phyloP scores from a whole-genome alignment of 2,888 invertebrate genomes.

The Malthinus seriepunctatus region DNA sequence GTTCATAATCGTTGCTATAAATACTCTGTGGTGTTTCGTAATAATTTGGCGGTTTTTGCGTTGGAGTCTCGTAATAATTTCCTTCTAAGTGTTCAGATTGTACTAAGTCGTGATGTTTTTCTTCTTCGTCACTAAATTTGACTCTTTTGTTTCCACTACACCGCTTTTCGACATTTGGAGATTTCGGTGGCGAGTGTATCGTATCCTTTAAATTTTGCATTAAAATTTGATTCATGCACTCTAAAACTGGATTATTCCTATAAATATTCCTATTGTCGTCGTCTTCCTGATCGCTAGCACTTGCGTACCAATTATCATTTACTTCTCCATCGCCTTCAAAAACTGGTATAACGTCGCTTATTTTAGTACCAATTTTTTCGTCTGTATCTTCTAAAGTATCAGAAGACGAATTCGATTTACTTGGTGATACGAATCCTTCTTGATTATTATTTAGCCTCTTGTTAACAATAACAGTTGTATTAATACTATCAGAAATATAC shows the following conservation, averaged over 20 bases:
- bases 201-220: constrained; percentile 69
- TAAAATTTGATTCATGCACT: constrained; percentile 84
- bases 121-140: constrained; percentile 52
- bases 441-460: not conserved
- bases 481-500: constrained; percentile 15
- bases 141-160: constrained; percentile 46
- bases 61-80: constrained; percentile 54
- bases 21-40: constrained; percentile 72
- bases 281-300: constrained; percentile 78
- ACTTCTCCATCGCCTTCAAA: constrained; percentile 56
- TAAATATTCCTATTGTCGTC: constrained; percentile 70
- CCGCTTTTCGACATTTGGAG: constrained; percentile 50
- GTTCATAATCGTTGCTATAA: constrained; percentile 76
- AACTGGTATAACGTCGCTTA: constrained; percentile 56
- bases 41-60: constrained; percentile 56
- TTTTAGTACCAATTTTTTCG: constrained; percentile 36
- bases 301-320: constrained; percentile 76
- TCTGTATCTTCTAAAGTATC: constrained; percentile 7
- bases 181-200: constrained; percentile 52
- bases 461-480: constrained; percentile 13
- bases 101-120: constrained; percentile 25
- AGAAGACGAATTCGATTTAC: not conserved
- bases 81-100: constrained; percentile 32
- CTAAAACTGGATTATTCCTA: constrained; percentile 81
- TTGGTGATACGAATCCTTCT: not conserved